phyloP scores from a whole-genome alignment of 2,888 invertebrate species.

The Atethmia centrago region DNA sequence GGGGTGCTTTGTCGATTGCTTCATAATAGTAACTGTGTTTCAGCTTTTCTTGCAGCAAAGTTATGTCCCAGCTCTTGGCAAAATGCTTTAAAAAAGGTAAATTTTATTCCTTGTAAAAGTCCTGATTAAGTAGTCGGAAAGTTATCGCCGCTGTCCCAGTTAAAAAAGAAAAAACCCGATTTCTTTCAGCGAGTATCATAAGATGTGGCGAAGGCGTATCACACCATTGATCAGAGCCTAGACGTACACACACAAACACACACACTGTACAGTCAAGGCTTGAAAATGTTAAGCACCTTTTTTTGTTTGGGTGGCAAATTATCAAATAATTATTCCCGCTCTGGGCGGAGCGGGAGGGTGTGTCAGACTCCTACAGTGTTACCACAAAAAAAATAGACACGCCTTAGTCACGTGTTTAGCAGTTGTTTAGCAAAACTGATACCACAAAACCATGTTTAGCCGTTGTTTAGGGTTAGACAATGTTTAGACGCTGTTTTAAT shows the following conservation, averaged over 20 bases:
- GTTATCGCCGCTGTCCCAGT: not conserved
- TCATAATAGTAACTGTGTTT: not conserved
- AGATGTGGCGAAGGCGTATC: not conserved
- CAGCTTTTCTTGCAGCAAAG: not conserved
- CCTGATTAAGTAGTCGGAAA: not conserved
- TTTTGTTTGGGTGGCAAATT: no score
- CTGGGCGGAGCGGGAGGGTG: no score
- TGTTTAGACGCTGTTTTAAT: no score
- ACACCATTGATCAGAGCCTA: not conserved
- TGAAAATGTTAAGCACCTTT: no score
- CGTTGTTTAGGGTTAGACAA: no score
- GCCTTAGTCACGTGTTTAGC: no score
- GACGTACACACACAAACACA: not conserved
- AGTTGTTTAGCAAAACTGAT: no score
- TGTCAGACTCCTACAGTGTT: no score
- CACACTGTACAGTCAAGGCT: not conserved
- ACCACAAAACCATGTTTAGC: no score
- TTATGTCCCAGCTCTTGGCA: not conserved
- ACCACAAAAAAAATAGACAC: no score
- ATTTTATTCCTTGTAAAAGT: not conserved
- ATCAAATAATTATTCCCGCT: no score
- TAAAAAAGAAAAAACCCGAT: not conserved
- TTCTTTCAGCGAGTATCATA: no score
- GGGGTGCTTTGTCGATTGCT: not conserved
- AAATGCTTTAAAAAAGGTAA: constrained; percentile 2